A percentile compares a stretch with the other conserved stretches of the same genome.
Evolutionary conservation across 2,888 invertebrate genomes (phyloP).

Genomic region (Aphodius granarius): DNA sequence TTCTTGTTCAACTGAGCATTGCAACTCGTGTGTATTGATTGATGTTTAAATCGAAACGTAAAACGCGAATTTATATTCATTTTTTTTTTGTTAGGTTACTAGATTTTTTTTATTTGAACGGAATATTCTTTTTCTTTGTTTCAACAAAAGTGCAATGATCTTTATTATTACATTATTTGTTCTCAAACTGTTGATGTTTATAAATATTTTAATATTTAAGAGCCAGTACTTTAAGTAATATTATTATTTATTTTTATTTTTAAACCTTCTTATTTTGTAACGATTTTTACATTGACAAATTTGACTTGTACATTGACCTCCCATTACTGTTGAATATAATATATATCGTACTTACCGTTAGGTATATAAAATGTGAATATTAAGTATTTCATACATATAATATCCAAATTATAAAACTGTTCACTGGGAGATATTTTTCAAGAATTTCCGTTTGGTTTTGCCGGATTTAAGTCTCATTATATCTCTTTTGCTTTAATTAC

Average conservation of each 20-base stretch:
- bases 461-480: no score
- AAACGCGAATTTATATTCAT: not conserved
- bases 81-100: not conserved
- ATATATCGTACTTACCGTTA: conserved; percentile 32
- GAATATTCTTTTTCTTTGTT: conserved; percentile 14
- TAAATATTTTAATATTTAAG: conserved; percentile 53
- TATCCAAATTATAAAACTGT: not conserved
- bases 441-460: no score
- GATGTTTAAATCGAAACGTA: not conserved
- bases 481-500: not conserved
- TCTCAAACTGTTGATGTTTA: conserved; percentile 54
- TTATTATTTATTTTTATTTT: conserved; percentile 50
- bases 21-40: not conserved
- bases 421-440: not conserved
- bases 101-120: conserved; percentile 8
- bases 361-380: conserved; percentile 21
- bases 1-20: not conserved
- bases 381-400: not conserved
- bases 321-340: conserved; percentile 31
- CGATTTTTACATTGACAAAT: conserved; percentile 15
- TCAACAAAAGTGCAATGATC: conserved; percentile 33
- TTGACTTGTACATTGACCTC: conserved; percentile 46
- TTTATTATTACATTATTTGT: conserved; percentile 42
- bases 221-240: conserved; percentile 55
- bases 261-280: conserved; percentile 6